Percentiles rank a stretch among this genome's conserved stretches.
Conservation (phyloP, 2,888 invertebrate species). For the Ophioninae sp. region DNA sequence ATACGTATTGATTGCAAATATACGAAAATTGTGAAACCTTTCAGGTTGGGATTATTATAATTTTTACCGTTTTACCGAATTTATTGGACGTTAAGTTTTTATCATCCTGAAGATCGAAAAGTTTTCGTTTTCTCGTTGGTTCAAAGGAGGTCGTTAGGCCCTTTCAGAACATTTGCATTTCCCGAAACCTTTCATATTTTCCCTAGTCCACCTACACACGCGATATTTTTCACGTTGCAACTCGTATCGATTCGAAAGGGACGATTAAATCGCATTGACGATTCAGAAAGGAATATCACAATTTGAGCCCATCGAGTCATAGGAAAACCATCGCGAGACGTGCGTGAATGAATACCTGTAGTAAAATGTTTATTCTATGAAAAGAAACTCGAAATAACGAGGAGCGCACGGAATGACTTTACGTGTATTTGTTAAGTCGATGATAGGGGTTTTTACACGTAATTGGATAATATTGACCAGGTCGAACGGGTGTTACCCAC, state of each 20-base stretch:
- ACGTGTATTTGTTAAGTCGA: not conserved
- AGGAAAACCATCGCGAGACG: not conserved
- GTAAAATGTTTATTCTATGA: conserved; percentile 12
- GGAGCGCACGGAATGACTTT: not conserved
- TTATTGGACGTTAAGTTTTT: not conserved
- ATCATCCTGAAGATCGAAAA: not conserved
- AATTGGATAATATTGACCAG: not conserved
- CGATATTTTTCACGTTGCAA: not conserved
- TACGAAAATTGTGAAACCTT: not conserved
- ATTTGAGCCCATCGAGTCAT: not conserved
- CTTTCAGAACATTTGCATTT: not conserved
- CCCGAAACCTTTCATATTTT: not conserved
- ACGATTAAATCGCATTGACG: not conserved
- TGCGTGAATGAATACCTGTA: not conserved
- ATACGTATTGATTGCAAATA: not conserved
- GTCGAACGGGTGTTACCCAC: not conserved
- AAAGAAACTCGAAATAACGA: not conserved
- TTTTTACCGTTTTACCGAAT: not conserved
- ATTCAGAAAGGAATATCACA: not conserved
- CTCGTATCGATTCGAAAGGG: not conserved
- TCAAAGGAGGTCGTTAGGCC: not conserved
- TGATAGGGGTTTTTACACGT: not conserved
- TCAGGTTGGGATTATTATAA: not conserved
- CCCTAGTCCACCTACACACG: not conserved
- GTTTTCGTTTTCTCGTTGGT: not conserved